Conservation (phyloP, 1,140 invertebrate genomes). For the Drosophila carrolli region DNA sequence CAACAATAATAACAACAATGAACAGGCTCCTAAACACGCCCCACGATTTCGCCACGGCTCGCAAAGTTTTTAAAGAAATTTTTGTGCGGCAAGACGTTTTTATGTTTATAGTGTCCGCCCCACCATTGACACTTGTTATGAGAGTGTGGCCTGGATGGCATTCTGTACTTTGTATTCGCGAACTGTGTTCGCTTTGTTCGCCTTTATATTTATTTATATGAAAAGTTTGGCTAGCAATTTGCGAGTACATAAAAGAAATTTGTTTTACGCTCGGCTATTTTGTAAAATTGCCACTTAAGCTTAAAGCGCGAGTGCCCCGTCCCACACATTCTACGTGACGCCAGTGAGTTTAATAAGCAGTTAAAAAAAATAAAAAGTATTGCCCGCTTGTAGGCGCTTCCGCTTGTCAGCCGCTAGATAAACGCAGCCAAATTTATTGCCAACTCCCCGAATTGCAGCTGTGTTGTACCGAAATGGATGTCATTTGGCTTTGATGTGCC, state of each 20-base stretch:
- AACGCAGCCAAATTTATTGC: conserved; percentile 43
- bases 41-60: conserved; percentile 59
- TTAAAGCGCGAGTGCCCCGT: conserved; percentile 45
- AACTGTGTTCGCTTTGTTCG: conserved; percentile 59
- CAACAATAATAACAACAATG: conserved; percentile 52
- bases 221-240: conserved; percentile 79
- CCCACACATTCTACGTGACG: conserved; percentile 14
- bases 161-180: conserved; percentile 61
- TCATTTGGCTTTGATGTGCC: conserved; percentile 42
- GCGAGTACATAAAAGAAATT: conserved; percentile 82
- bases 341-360: conserved; percentile 66
- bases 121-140: conserved; percentile 75
- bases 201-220: conserved; percentile 81
- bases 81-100: conserved; percentile 62
- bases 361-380: conserved; percentile 50
- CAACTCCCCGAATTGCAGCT: conserved; percentile 42
- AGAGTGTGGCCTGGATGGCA: conserved; percentile 56
- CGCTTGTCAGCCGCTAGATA: conserved; percentile 64
- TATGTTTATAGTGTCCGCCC: conserved; percentile 68
- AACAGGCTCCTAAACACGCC: conserved; percentile 58
- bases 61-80: conserved; percentile 72
- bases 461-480: conserved; percentile 47
- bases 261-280: conserved; percentile 77
- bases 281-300: conserved; percentile 81
- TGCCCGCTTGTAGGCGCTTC: conserved; percentile 57